Percentiles rank a stretch among this genome's conserved stretches.
These are phyloP conservation scores for Acromyrmex heyeri DNA, from an alignment of 1,140 invertebrate species.

Conservation along the genomic window DNA sequence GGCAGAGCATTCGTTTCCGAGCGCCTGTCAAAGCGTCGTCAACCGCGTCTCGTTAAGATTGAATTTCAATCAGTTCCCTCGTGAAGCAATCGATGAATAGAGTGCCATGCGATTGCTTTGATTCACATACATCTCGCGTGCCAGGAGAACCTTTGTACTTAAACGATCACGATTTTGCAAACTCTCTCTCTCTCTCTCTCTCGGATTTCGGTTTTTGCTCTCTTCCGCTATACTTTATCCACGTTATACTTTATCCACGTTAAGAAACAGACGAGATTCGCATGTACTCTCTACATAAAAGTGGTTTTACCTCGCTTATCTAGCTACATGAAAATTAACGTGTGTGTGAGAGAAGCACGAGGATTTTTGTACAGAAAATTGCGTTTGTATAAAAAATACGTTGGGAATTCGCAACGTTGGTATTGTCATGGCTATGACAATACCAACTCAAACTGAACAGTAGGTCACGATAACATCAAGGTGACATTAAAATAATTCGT, in stretches of 20 bases:
- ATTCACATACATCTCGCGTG: conserved; percentile 27
- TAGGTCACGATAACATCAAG: too few relatives aligned
- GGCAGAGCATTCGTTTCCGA: conserved; percentile 21
- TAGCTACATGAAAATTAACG: neutral
- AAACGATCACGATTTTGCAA: conserved; percentile 5
- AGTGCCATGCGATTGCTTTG: conserved; percentile 24
- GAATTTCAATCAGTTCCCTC: conserved; percentile 45
- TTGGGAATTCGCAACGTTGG: neutral
- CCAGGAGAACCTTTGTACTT: conserved; percentile 25
- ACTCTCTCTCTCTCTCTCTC: neutral
- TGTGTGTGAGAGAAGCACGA: neutral
- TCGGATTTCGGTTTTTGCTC: neutral
- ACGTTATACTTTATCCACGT: neutral
- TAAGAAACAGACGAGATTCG: neutral
- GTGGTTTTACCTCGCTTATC: neutral
- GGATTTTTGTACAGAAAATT: neutral
- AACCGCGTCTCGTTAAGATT: conserved; percentile 48
- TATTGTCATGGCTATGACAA: neutral
- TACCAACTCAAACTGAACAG: too few relatives aligned
- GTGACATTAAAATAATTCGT: too few relatives aligned
- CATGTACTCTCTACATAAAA: too few relatives aligned
- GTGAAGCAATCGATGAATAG: conserved; percentile 1
- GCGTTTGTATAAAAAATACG: neutral
- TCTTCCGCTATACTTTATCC: conserved; percentile 2
- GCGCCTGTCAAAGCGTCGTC: conserved; percentile 40